Conservation (phyloP, 92 coral and sea anemone species). For the Isaurus tuberculatus region DNA sequence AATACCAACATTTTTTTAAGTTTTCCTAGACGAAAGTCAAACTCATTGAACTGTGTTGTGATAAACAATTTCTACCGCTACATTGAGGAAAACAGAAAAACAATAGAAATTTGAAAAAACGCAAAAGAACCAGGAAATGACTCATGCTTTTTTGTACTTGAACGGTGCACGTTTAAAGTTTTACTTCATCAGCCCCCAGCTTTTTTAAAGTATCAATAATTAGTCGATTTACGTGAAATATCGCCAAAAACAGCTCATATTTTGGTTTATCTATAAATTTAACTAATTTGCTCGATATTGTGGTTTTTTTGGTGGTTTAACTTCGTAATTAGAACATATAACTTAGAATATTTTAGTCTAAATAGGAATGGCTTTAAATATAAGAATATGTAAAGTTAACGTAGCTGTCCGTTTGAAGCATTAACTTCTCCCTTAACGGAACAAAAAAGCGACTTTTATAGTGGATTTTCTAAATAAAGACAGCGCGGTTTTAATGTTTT, state of each 20-base stretch:
- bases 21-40: conserved; percentile 29
- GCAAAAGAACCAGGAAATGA: background rate
- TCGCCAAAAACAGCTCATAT: too few relatives aligned
- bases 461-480: background rate
- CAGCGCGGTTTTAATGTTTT: background rate
- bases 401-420: background rate
- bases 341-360: background rate
- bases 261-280: too few relatives aligned
- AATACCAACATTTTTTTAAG: background rate
- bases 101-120: background rate
- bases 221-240: too few relatives aligned
- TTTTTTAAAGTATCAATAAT: background rate
- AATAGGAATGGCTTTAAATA: background rate
- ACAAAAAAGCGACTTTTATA: background rate
- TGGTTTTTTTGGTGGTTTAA: too few relatives aligned
- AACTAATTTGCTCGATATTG: too few relatives aligned
- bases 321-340: too few relatives aligned
- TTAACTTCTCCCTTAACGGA: background rate
- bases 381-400: background rate
- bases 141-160: background rate
- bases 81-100: background rate
- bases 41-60: too few relatives aligned
- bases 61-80: background rate
- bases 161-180: background rate
- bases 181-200: background rate